Base-by-base conservation (phyloP, 2,797 vertebrate genomes). In the Melanotaenia pygmaea region DNA sequence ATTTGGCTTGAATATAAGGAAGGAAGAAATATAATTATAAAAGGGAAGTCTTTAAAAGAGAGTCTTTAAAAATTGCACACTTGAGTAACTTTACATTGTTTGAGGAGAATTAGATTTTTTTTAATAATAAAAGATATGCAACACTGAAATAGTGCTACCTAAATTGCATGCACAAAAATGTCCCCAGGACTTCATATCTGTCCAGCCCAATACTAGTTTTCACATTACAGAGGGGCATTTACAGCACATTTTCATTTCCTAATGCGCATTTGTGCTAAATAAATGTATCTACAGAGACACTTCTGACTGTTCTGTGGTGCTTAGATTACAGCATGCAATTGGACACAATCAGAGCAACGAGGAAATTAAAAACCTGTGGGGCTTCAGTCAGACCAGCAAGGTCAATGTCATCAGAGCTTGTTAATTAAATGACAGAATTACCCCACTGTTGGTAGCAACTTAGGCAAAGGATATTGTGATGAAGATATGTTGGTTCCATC, bases 361-460 rank as follows among this genome's bases (percentile, higher is more conserved):
- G 67, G 68, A 83, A 86, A 88, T 89, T 24, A 79, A 87, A 83
- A 82, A 76, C 64, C 79, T 74, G 54, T 70, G 58, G 68, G 38
- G 74, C 59, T 74, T 76, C 66, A 74, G 54, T 65, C 32, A 34
- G 67, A 77, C 73, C 64, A 74, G 62, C 47, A 63, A 73, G 77
- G 84, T 86, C 87, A 88, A 85, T 79, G 34, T 83, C 60, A 80
- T 82, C 72, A 85, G 76, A 75, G 73, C 74, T 72, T 50, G 59
- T 80, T 87, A 86, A 87, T 90, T 80, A 81, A 89, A 90, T 78
- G 24, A 68, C 38, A 72, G 64, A 83, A 78, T 80, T 59, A 60
- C 54, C 28, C 53, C 37, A 30, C 61, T 67, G 50, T 60, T 59
- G 35, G 56, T 72, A 43, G n/a, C 0, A 0, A 72, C 57, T 69